Conservation (phyloP, 2,113 vertebrate species). For the Perccottus glenii region DNA sequence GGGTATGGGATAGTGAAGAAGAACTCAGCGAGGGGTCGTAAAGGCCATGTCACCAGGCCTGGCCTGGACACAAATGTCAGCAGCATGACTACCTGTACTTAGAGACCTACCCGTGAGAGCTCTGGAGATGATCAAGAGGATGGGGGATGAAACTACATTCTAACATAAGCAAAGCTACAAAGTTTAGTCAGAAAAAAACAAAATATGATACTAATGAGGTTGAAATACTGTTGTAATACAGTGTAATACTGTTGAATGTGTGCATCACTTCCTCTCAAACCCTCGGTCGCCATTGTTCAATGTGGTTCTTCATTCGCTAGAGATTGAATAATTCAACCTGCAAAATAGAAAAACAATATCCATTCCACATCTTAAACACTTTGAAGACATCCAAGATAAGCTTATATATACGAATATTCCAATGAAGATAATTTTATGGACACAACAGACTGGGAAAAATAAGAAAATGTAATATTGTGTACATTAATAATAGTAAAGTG, state of each 20-base stretch:
- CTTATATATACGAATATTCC: slow-evolving; percentile 38
- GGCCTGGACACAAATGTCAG: slow-evolving; percentile 71
- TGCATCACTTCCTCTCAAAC: slow-evolving; percentile 5
- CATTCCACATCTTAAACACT: slow-evolving; percentile 48
- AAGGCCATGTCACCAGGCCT: slow-evolving; percentile 65
- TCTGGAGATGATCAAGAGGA: slow-evolving; percentile 48
- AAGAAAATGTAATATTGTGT: slow-evolving; percentile 12
- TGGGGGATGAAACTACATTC: background rate
- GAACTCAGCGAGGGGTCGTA: slow-evolving; percentile 62
- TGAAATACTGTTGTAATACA: slow-evolving; percentile 2
- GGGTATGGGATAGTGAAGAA: slow-evolving; percentile 49
- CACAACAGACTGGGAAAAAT: slow-evolving; percentile 2
- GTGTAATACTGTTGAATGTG: background rate
- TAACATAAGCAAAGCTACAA: slow-evolving; percentile 5
- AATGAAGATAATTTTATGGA: slow-evolving; percentile 12
- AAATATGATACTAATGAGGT: too few species aligned
- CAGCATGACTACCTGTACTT: slow-evolving; percentile 59
- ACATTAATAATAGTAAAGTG: too few species aligned
- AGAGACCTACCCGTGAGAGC: slow-evolving; percentile 41
- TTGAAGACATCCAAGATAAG: slow-evolving; percentile 30
- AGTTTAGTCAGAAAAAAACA: background rate
- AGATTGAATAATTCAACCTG: slow-evolving; percentile 68
- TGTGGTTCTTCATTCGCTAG: slow-evolving; percentile 44
- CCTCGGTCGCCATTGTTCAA: background rate
- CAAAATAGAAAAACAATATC: slow-evolving; percentile 53